Evolutionary conservation across 1,140 invertebrate genomes (phyloP).

Genomic region (Sipha flava): DNA sequence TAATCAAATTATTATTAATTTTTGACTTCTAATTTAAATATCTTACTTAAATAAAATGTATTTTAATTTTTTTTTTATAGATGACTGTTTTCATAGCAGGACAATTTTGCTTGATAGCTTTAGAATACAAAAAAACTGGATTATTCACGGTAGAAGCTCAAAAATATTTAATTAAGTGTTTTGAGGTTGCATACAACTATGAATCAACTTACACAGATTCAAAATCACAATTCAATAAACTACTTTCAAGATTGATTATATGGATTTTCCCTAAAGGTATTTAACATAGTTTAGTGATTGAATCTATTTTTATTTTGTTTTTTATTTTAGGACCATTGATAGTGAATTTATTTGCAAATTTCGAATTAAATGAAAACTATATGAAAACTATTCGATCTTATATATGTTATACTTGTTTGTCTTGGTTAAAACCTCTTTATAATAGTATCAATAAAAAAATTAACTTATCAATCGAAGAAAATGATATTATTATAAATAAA

Average conservation of each 20-base stretch:
- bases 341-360: neutral
- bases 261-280: conserved; percentile 22
- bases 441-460: conserved; percentile 11
- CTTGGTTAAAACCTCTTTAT: conserved; percentile 2
- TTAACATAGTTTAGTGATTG: neutral
- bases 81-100: conserved; percentile 9
- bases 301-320: neutral
- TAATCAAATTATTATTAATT: too few species aligned
- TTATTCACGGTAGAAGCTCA: neutral
- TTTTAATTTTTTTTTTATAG: neutral
- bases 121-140: conserved; percentile 3
- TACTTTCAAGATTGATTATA: neutral
- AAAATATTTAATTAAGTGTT: conserved; percentile 10
- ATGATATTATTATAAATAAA: neutral
- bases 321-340: neutral
- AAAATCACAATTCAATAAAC: conserved; percentile 5
- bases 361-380: neutral
- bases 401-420: conserved; percentile 3
- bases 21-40: too few species aligned
- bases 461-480: neutral
- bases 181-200: neutral
- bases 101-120: conserved; percentile 1
- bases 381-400: neutral
- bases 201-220: neutral
- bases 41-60: too few species aligned